Conservation (phyloP, 1,140 invertebrate genomes). For the Drosophila pectinifera region DNA sequence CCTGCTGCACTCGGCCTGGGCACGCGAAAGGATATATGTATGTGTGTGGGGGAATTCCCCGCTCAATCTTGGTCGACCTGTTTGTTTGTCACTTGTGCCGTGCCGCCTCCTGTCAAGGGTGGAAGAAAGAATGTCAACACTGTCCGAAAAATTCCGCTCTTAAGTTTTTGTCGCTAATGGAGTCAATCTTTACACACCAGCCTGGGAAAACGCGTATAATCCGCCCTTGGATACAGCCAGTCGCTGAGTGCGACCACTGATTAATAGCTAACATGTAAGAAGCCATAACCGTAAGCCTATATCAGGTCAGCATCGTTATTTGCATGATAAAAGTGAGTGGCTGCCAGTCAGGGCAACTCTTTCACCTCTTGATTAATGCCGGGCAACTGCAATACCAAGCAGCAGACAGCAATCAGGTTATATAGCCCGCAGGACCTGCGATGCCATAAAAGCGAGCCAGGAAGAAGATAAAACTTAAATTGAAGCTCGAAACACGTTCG, state of each 20-base stretch:
- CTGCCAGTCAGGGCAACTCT: neutral
- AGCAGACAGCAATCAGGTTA: slow-evolving; percentile 12
- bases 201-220: neutral
- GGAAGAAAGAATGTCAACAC: neutral
- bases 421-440: slow-evolving; percentile 2
- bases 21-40: slow-evolving; percentile 1
- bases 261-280: slow-evolving; percentile 26
- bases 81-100: slow-evolving; percentile 15
- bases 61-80: neutral
- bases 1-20: slow-evolving; percentile 1
- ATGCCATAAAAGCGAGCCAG: slow-evolving; percentile 23
- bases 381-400: slow-evolving; percentile 8
- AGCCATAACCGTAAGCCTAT: slow-evolving; percentile 32
- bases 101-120: neutral
- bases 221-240: neutral
- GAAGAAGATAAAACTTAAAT: slow-evolving; percentile 26
- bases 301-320: slow-evolving; percentile 25
- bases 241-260: slow-evolving; percentile 10
- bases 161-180: slow-evolving; percentile 15
- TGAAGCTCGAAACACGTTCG: slow-evolving; percentile 4
- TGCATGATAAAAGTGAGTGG: slow-evolving; percentile 41
- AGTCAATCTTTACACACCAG: slow-evolving; percentile 2
- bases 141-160: slow-evolving; percentile 2
- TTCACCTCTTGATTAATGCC: slow-evolving; percentile 19
- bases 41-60: neutral